Evolutionary conservation across 64 coral and sea anemone species (phyloP), one percentile per base, ranked within the genome.

Genomic region (Astreopora myriophthalma): DNA sequence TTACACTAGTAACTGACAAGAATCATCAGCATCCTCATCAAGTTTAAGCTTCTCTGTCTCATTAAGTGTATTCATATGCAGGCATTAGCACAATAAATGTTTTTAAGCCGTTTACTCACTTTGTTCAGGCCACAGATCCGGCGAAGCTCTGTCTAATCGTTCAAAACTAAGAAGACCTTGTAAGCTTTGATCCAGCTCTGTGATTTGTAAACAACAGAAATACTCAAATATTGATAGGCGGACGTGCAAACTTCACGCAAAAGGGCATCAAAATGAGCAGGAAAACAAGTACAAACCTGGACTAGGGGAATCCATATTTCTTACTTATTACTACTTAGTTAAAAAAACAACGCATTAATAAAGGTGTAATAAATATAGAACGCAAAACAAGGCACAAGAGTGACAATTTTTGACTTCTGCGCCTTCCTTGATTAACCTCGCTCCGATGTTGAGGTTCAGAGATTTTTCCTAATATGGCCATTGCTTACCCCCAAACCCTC

Each of bases 61-160:
- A n/a, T n/a, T n/a, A n/a, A n/a, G n/a, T n/a, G n/a, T n/a, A n/a
- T n/a, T n/a, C n/a, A n/a, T n/a, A n/a, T n/a, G n/a, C n/a, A n/a
- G n/a, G n/a, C n/a, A n/a, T n/a, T n/a, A n/a, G n/a, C n/a, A n/a
- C n/a, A n/a, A n/a, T n/a, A n/a, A n/a, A n/a, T n/a, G n/a, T n/a
- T n/a, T 32, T 23, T 44, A 3, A 63, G 38, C 76, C 5, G 2
- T 28, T 66, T 16, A 61, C 97, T 93, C 73, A 99, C 97, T 99
- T 63, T 99, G 97, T 31, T 99, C 97, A 2, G 97, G 97, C 97
- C 97, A 99, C 34, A 99, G 88, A 90, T 99, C 97, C 31, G 97
- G 97, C 0, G 97, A 99, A n/a, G 97, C 81, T 69, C 97, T 75
- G 48, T 99, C 97, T 32, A 99, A 71, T 17, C 90, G 90, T 87